A percentile compares a stretch with the other conserved stretches of the same genome.
phyloP scores from a whole-genome alignment of 2,888 invertebrate genomes.

The Trachelus stipa region DNA sequence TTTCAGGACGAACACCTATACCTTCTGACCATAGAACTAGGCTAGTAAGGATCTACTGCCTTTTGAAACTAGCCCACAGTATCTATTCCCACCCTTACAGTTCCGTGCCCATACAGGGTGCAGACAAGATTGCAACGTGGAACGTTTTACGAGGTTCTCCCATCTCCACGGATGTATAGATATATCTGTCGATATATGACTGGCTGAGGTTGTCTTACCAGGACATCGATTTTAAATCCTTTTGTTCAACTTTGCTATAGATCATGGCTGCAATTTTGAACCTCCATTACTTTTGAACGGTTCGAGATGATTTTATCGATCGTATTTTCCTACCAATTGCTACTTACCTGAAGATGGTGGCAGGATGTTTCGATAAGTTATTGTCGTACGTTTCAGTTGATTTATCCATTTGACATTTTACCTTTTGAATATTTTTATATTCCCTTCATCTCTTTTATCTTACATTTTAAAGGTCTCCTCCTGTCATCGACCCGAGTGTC shows the following conservation, averaged over 20 bases:
- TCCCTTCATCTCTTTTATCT: not conserved
- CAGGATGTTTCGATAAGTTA: not conserved
- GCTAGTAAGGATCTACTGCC: not conserved
- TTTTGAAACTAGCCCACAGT: not conserved
- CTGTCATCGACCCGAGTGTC: not conserved
- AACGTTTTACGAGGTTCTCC: not conserved
- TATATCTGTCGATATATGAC: not conserved
- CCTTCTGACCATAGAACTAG: not conserved
- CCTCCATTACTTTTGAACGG: not conserved
- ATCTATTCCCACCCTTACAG: not conserved
- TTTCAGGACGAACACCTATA: constrained; percentile 25
- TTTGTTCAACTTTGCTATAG: not conserved
- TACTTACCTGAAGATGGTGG: not conserved
- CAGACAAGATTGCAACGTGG: not conserved
- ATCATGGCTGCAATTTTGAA: not conserved
- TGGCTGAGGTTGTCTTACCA: not conserved
- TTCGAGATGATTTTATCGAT: not conserved
- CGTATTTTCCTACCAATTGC: not conserved
- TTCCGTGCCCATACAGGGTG: not conserved
- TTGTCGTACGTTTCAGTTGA: not conserved
- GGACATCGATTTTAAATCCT: not conserved
- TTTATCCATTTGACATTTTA: not conserved
- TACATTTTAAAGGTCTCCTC: not conserved
- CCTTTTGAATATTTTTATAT: not conserved
- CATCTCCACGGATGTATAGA: not conserved